Evolutionary conservation across 2,797 vertebrate species (phyloP).

Genomic region (Tinamus major): DNA sequence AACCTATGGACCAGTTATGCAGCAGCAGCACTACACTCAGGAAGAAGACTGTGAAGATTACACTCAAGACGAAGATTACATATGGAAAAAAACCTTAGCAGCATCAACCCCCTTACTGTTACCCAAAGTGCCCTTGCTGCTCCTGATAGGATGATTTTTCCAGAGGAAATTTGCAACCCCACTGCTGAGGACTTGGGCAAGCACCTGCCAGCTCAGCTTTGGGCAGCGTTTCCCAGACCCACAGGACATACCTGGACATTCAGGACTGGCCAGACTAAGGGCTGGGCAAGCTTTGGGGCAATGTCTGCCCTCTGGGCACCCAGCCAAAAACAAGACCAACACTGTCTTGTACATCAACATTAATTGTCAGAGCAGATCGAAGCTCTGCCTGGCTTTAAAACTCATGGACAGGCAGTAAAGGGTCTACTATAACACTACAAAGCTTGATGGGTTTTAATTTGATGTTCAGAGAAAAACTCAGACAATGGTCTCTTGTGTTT

Average conservation of each 20-base stretch:
- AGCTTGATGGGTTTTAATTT: background rate
- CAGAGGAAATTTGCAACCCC: background rate
- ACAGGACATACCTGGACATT: background rate
- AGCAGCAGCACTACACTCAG: accelerated
- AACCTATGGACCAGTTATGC: background rate
- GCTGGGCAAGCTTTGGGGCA: background rate
- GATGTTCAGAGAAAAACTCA: background rate
- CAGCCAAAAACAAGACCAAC: background rate
- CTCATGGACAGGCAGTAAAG: background rate
- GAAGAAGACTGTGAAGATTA: background rate
- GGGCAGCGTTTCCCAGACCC: background rate
- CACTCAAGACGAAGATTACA: background rate
- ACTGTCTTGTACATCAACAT: background rate
- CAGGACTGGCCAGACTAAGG: background rate
- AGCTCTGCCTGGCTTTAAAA: background rate
- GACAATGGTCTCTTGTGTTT: background rate
- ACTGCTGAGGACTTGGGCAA: background rate
- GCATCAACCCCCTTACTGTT: background rate
- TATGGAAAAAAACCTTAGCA: background rate
- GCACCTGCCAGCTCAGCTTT: too few species aligned
- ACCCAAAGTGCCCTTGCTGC: background rate
- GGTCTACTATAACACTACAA: background rate
- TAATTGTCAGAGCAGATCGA: background rate
- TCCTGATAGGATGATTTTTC: background rate
- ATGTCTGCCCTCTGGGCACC: background rate